These are phyloP conservation scores for Keiferia lycopersicella DNA, from an alignment of 2,888 invertebrate species.

Conservation along the genomic window DNA sequence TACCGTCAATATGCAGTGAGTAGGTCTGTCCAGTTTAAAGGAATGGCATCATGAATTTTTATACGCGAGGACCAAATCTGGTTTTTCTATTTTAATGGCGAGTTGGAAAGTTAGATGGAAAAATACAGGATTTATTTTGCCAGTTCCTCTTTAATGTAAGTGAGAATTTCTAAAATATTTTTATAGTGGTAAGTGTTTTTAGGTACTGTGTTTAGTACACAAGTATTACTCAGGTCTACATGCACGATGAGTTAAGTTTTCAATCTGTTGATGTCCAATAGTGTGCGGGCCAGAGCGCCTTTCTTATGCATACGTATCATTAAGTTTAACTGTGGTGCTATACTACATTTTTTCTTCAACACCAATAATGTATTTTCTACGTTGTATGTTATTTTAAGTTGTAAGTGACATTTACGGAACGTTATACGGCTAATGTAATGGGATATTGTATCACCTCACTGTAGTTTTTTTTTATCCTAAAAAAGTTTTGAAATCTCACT, in stretches of 20 bases:
- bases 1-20: conserved; percentile 62
- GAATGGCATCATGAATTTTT: conserved; percentile 77
- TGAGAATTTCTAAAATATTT: conserved; percentile 80
- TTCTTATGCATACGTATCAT: conserved; percentile 57
- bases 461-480: conserved; percentile 11
- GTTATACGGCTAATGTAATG: conserved; percentile 47
- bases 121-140: conserved; percentile 79
- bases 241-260: conserved; percentile 45
- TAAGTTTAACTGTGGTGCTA: conserved; percentile 71
- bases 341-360: conserved; percentile 58
- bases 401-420: conserved; percentile 52
- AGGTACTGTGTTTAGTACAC: conserved; percentile 64
- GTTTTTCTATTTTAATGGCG: conserved; percentile 61
- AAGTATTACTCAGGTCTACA: conserved; percentile 58
- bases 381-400: conserved; percentile 54
- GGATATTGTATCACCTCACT: conserved; percentile 33
- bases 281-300: conserved; percentile 52
- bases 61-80: conserved; percentile 71
- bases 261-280: conserved; percentile 38
- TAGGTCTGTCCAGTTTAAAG: conserved; percentile 72
- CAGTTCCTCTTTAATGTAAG: conserved; percentile 81
- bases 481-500: conserved; percentile 45
- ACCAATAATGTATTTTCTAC: conserved; percentile 64
- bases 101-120: conserved; percentile 50
- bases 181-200: conserved; percentile 76